A percentile compares a stretch with the other conserved stretches of the same genome.
Conservation (phyloP, 2,888 invertebrate species). For the Steinernema carpocapsae region DNA sequence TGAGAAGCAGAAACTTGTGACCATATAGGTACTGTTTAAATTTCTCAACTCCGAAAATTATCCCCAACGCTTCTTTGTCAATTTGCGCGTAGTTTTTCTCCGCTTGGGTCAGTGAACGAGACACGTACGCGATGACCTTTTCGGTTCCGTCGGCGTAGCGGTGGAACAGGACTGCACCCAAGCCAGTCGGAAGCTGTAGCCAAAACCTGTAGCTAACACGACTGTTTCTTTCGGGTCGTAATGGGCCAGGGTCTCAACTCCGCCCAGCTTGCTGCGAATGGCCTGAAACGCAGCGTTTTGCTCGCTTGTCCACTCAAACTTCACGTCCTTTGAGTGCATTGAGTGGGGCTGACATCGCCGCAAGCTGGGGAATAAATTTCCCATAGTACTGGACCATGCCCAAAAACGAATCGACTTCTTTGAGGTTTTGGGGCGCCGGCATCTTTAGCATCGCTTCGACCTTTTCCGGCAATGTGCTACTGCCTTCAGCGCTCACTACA, state of each 20-base stretch:
- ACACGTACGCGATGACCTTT: slow-evolving; percentile 54
- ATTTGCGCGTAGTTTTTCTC: slow-evolving; percentile 70
- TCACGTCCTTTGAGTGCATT: slow-evolving; percentile 40
- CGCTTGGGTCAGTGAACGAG: slow-evolving; percentile 50
- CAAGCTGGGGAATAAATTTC: slow-evolving; percentile 56
- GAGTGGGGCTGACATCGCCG: slow-evolving; percentile 51
- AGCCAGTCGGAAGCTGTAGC: too few species aligned
- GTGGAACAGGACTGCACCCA: slow-evolving; percentile 57
- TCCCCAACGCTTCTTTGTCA: slow-evolving; percentile 70
- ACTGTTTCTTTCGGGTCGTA: slow-evolving; percentile 44
- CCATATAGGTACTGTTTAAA: slow-evolving; percentile 70
- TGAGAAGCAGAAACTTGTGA: slow-evolving; percentile 66
- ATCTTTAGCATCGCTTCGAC: slow-evolving; percentile 52
- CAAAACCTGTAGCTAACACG: slow-evolving; percentile 47
- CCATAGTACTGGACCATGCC: slow-evolving; percentile 63
- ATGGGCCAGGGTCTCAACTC: slow-evolving; percentile 40
- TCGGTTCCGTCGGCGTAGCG: slow-evolving; percentile 47
- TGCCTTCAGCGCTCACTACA: slow-evolving; percentile 48
- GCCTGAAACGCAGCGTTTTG: neutral
- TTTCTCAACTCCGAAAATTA: slow-evolving; percentile 70
- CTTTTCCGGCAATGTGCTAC: slow-evolving; percentile 50
- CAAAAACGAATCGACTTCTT: slow-evolving; percentile 42
- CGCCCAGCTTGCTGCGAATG: neutral
- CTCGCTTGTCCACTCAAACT: neutral
- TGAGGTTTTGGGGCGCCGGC: slow-evolving; percentile 35